A percentile compares a stretch with the other conserved stretches of the same genome.
Evolutionary conservation across 1,140 invertebrate genomes (phyloP).

Genomic region (Philaenus spumarius): DNA sequence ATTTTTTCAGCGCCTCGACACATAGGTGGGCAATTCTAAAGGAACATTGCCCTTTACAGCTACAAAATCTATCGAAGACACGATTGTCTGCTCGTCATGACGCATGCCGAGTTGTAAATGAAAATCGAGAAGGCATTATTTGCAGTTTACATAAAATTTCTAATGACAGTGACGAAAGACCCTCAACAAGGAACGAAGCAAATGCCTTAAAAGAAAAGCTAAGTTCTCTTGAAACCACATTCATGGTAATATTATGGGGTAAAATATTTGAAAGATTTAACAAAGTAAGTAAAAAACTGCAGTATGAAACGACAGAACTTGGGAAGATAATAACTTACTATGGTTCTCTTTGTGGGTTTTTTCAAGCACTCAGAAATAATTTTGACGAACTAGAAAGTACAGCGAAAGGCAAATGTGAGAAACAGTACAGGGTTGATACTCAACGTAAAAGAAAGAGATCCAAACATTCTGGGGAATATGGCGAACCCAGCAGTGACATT

Average conservation of each 20-base stretch:
- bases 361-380: slow-evolving; percentile 10
- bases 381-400: slow-evolving; percentile 12
- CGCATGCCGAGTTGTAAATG: no score
- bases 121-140: not conserved
- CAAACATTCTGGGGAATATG: slow-evolving; percentile 1
- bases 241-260: slow-evolving; percentile 15
- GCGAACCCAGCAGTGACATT: not conserved
- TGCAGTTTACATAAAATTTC: not conserved
- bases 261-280: slow-evolving; percentile 14
- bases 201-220: not conserved
- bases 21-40: no score
- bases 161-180: not conserved
- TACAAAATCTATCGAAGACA: slow-evolving; percentile 7
- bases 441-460: slow-evolving; percentile 2
- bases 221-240: not conserved
- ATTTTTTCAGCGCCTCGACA: slow-evolving; percentile 1
- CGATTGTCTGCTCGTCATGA: not conserved
- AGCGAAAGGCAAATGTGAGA: slow-evolving; percentile 15
- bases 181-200: not conserved
- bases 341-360: slow-evolving; percentile 15
- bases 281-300: slow-evolving; percentile 9
- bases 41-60: not conserved
- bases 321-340: slow-evolving; percentile 9
- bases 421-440: slow-evolving; percentile 1
- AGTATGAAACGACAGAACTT: slow-evolving; percentile 7